These are phyloP conservation scores for Zoanthus gigantus DNA, from an alignment of 92 coral and sea anemone genomes.

Conservation along the genomic window DNA sequence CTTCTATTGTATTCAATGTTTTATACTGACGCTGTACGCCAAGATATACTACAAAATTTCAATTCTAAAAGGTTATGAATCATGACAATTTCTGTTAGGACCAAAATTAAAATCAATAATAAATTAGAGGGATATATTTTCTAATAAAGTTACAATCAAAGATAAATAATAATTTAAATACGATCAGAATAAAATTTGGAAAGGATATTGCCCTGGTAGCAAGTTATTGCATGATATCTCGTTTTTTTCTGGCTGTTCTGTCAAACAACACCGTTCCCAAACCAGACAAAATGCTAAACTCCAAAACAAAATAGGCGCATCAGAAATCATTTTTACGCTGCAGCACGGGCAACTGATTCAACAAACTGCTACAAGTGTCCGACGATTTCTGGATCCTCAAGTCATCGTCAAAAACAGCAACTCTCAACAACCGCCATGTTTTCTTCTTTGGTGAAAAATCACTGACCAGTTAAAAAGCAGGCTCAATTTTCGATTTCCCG, in stretches of 20 bases:
- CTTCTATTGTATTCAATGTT: too few relatives aligned
- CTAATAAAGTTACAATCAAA: background rate
- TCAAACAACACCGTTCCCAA: slow-evolving; percentile 34
- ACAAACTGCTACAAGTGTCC: background rate
- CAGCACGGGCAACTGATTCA: background rate
- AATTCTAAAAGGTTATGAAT: too few relatives aligned
- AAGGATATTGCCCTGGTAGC: slow-evolving; percentile 95
- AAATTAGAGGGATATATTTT: background rate
- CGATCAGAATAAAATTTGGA: background rate
- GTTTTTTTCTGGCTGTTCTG: slow-evolving; percentile 34
- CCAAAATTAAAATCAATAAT: too few relatives aligned
- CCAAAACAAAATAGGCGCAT: slow-evolving; percentile 16
- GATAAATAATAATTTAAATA: background rate
- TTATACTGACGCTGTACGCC: too few relatives aligned
- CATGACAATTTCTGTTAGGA: too few relatives aligned
- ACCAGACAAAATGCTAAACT: slow-evolving; percentile 34
- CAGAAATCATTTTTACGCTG: background rate
- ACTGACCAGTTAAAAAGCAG: slow-evolving; percentile 17
- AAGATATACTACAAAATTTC: too few relatives aligned
- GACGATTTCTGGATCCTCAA: background rate
- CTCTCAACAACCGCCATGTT: slow-evolving; percentile 2
- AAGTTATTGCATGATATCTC: slow-evolving; percentile 63
- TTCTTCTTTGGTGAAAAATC: background rate
- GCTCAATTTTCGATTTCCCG: background rate
- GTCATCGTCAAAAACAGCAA: background rate